Percentiles rank a stretch among this genome's conserved stretches.
Conservation (phyloP, 2,113 vertebrate species). For the Pelecanus crispus region DNA sequence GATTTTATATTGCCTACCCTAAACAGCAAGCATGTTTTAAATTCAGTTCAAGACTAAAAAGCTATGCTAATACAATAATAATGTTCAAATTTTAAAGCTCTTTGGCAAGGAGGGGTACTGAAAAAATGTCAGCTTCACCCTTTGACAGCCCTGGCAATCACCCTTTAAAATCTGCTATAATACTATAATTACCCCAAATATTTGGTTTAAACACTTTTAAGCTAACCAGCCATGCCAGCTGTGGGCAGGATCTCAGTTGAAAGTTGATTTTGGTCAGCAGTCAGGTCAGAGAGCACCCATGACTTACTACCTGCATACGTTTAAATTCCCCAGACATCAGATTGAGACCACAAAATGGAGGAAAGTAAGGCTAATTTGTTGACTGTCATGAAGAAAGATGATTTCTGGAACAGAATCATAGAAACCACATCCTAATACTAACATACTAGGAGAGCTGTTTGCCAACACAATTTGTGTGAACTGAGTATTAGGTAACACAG, state of each 20-base stretch:
- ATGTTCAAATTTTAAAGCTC: background rate
- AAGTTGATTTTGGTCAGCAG: conserved; percentile 14
- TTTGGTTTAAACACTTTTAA: conserved; percentile 28
- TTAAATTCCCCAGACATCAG: background rate
- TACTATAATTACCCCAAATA: conserved; percentile 31
- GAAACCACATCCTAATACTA: conserved; percentile 44
- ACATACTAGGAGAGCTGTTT: background rate
- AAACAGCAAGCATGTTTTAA: conserved; percentile 46
- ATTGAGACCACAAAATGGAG: conserved; percentile 40
- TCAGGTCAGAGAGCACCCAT: conserved; percentile 21
- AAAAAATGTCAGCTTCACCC: conserved; percentile 25
- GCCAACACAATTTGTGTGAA: conserved; percentile 27
- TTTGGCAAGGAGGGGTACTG: conserved; percentile 2
- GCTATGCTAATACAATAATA: background rate
- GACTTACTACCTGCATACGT: conserved; percentile 19
- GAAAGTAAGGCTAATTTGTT: conserved; percentile 33
- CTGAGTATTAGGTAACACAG: conserved; percentile 28
- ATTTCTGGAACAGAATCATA: conserved; percentile 27
- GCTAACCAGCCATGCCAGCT: background rate
- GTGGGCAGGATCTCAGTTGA: background rate
- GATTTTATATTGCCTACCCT: conserved; percentile 39
- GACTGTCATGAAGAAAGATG: conserved; percentile 52
- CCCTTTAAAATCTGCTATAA: conserved; percentile 31
- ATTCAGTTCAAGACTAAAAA: background rate
- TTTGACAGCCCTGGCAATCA: conserved; percentile 41